Evolutionary conservation across 2,113 vertebrate genomes (phyloP).

Genomic region (Corythoichthys intestinalis): DNA sequence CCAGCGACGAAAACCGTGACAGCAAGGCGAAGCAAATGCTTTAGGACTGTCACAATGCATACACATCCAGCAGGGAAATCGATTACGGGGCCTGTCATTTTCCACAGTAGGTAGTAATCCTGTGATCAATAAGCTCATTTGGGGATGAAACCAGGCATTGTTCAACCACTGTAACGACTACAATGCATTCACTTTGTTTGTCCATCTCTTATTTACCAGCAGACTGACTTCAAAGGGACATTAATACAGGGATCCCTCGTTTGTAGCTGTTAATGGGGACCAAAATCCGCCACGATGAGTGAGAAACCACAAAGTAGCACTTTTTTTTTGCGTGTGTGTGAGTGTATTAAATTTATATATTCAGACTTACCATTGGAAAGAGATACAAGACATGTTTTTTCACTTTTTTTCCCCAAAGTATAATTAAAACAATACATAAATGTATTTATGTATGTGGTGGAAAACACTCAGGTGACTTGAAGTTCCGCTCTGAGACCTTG

Average conservation of each 20-base stretch:
- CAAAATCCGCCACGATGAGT: no score
- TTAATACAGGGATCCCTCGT: constrained; percentile 15
- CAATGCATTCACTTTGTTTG: constrained; percentile 25
- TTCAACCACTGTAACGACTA: constrained; percentile 39
- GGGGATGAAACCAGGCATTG: constrained; percentile 44
- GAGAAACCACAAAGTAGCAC: no score
- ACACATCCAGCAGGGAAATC: constrained; percentile 25
- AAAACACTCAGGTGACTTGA: no score
- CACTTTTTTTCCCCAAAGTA: no score
- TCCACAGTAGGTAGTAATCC: constrained; percentile 12
- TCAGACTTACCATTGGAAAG: no score
- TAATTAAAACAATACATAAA: no score
- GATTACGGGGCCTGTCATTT: constrained; percentile 41
- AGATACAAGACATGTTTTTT: no score
- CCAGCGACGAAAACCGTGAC: constrained; percentile 9
- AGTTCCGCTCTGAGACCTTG: no score
- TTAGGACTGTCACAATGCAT: constrained; percentile 12
- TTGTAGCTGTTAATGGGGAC: no score
- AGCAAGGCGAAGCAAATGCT: constrained; percentile 3
- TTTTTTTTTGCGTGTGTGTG: no score
- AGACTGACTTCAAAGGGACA: constrained; percentile 59
- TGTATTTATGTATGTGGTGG: no score
- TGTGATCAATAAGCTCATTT: constrained; percentile 50
- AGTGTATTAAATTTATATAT: no score
- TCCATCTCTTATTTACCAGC: constrained; percentile 29